Percentiles rank a stretch among this genome's conserved stretches.
Evolutionary conservation across 2,113 vertebrate genomes (phyloP).

Genomic region (Ceyx melanurus): DNA sequence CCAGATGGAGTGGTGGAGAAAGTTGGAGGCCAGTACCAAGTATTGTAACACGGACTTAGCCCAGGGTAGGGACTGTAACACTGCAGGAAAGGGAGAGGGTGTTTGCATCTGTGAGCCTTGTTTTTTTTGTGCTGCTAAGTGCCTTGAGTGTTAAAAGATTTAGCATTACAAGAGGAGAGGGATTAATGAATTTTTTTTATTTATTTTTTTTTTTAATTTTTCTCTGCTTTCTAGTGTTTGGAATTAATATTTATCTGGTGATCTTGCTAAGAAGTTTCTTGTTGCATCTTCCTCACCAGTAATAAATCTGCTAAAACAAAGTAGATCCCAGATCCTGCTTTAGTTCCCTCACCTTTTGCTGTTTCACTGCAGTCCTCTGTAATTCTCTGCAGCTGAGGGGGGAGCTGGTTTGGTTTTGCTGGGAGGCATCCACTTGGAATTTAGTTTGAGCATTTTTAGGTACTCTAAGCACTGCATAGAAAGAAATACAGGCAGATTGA

Average conservation of each 20-base stretch:
- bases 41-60: rapidly evolving
- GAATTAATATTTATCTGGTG: not conserved
- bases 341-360: not conserved
- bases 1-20: not conserved
- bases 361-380: not conserved
- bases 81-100: not conserved
- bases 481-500: not conserved
- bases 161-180: not conserved
- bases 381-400: not conserved
- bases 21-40: not conserved
- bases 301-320: not conserved
- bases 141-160: not conserved
- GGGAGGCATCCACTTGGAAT: not conserved
- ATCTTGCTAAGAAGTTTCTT: not conserved
- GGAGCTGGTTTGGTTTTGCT: not conserved
- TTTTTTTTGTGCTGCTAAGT: not conserved
- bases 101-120: not conserved
- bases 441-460: not conserved
- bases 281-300: not conserved
- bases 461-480: slow-evolving; percentile 23
- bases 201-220: not conserved
- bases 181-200: not conserved
- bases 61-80: not conserved
- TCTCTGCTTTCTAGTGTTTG: not conserved
- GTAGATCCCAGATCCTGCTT: not conserved